Base-by-base conservation (phyloP, 2,888 invertebrate species). In the Trichopoda pennipes region DNA sequence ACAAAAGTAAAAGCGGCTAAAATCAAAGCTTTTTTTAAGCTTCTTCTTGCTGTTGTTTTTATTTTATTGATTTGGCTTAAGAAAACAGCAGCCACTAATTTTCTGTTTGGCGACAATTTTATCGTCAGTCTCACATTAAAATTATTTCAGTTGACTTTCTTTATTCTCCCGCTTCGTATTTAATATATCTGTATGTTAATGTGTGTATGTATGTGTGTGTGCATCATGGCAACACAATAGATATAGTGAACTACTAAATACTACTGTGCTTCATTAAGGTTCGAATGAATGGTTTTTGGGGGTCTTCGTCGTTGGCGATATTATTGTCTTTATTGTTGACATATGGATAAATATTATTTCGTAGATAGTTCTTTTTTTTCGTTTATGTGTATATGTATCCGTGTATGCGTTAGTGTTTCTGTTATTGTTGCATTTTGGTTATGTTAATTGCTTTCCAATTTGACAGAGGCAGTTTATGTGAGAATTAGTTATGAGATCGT, bases 81-180 rank as follows among this genome's bases (percentile, higher is more conserved):
- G 21, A 68, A 63, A 81, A 82, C 79, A 72, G 79, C 82, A 82
- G 79, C 76, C 82, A 82, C 82, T 82, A 82, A 82, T 86, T 87
- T 86, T 86, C 86, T 86, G 84, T 86, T 87, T 89, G 89, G 89
- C 89, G 89, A 89, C 89, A 89, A 88, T 89, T 89, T 89, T 89
- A 89, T 89, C 89, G 86, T 86, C 87, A 86, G 81, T 82, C 82
- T 82, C 86, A 86, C 87, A 88, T 86, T 87, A 86, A 88, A 88
- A 88, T 87, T 85, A 86, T 87, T 86, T 85, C 81, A 86, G 84
- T 83, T 78, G 78, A 78, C 78, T 81, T 81, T 78, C 81, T 81
- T 81, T 81, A 70, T 70, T 53, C 75, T 70, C 63, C 75, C 75
- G 75, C 75, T 69, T 64, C 47, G 38, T 38, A 38, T 55, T 23